Percentiles rank a stretch among this genome's conserved stretches.
phyloP scores from a whole-genome alignment of 1,140 invertebrate species.

The Aphidius gifuensis region DNA sequence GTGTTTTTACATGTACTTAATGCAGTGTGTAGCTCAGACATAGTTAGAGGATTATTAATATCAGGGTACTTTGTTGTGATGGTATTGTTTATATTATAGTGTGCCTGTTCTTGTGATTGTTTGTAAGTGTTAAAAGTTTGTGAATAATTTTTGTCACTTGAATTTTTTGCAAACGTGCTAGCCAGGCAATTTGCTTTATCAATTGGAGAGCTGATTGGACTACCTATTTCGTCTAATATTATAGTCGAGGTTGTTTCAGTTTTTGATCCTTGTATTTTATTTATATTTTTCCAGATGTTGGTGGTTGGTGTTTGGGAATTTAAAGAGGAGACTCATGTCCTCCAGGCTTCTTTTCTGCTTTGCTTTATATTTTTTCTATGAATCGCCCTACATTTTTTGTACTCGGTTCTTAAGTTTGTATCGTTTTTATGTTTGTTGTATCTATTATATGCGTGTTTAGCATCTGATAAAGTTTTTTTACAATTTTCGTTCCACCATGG shows the following conservation, averaged over 20 bases:
- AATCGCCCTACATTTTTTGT: constrained; percentile 32
- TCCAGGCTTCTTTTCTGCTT: constrained; percentile 21
- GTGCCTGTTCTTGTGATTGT: constrained; percentile 30
- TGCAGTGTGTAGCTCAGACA: constrained; percentile 10
- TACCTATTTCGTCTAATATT: background rate
- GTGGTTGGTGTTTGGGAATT: constrained; percentile 16
- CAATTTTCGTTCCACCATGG: constrained; percentile 44
- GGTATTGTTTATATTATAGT: background rate
- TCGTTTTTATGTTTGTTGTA: constrained; percentile 33
- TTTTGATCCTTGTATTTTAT: constrained; percentile 21
- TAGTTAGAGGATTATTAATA: constrained; percentile 1
- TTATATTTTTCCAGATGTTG: constrained; percentile 27
- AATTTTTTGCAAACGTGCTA: constrained; percentile 33
- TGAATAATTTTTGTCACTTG: too few relatives aligned
- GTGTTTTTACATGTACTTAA: constrained; percentile 2
- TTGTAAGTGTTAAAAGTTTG: constrained; percentile 31
- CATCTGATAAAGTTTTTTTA: constrained; percentile 30
- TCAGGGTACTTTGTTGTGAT: background rate
- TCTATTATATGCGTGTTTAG: too few relatives aligned
- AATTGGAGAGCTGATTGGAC: background rate
- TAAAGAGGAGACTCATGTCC: constrained; percentile 19
- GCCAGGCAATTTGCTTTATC: constrained; percentile 33
- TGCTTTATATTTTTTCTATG: constrained; percentile 22
- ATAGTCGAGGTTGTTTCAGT: background rate
- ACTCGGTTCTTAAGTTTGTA: constrained; percentile 29